These are phyloP conservation scores for Drosophila picticornis DNA, from an alignment of 2,888 invertebrate species.

Conservation along the genomic window DNA sequence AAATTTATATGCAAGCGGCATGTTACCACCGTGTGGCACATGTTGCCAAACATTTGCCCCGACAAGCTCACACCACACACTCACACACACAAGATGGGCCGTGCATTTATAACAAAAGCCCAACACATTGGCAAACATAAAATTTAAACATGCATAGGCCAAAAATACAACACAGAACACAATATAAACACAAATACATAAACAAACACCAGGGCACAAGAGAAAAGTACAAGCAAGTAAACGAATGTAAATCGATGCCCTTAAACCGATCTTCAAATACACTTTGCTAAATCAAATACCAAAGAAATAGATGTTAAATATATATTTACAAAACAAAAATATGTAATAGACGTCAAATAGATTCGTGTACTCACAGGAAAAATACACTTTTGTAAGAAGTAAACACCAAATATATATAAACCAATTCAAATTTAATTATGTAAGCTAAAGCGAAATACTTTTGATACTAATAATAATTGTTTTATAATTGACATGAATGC, in stretches of 20 bases:
- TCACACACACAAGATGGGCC: constrained; percentile 17
- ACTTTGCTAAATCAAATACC: not conserved
- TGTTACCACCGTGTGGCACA: constrained; percentile 70
- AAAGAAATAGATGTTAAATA: not conserved
- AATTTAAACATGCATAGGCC: constrained; percentile 81
- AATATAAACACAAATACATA: constrained; percentile 53
- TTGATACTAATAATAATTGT: no score
- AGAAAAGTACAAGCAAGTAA: constrained; percentile 34
- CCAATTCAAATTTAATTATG: no score
- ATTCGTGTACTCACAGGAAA: not conserved
- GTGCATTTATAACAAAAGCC: constrained; percentile 66
- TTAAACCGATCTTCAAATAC: constrained; percentile 24
- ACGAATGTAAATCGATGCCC: no score
- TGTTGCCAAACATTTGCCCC: constrained; percentile 72
- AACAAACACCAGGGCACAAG: constrained; percentile 39
- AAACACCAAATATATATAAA: no score
- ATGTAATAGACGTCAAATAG: not conserved
- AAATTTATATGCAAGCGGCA: constrained; percentile 78
- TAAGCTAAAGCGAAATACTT: no score
- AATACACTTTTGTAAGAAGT: not conserved
- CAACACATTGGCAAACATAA: constrained; percentile 81
- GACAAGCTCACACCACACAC: constrained; percentile 48
- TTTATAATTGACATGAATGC: no score
- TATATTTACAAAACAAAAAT: not conserved
- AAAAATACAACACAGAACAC: constrained; percentile 73